phyloP scores from a whole-genome alignment of 2,888 invertebrate genomes.

The Xestia xanthographa region DNA sequence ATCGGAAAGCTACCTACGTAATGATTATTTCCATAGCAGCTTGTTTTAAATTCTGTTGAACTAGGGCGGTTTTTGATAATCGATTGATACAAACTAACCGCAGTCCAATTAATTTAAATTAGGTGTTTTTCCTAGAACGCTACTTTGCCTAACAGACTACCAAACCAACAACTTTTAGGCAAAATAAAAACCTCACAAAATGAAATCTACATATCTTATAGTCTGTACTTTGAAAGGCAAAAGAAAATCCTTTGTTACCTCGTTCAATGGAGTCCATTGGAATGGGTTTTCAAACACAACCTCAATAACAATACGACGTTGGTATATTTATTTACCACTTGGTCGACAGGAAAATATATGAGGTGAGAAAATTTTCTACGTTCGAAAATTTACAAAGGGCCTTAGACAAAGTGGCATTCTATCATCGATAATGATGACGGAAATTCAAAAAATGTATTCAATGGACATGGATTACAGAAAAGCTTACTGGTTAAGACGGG shows the following conservation, averaged over 20 bases:
- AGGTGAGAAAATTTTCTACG: background rate
- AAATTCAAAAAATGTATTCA: background rate
- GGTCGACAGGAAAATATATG: constrained; percentile 1
- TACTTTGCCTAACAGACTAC: background rate
- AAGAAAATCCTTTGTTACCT: constrained; percentile 19
- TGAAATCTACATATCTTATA: background rate
- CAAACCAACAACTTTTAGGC: background rate
- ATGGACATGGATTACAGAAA: background rate
- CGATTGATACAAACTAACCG: background rate
- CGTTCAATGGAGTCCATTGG: constrained; percentile 4
- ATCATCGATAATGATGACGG: background rate
- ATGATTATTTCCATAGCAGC: background rate
- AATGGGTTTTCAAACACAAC: constrained; percentile 16
- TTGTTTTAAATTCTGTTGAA: background rate
- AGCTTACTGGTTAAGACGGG: background rate
- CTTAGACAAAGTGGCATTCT: background rate
- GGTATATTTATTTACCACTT: background rate
- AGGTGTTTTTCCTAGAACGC: background rate
- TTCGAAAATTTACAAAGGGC: background rate
- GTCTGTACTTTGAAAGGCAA: constrained; percentile 3
- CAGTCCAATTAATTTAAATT: background rate
- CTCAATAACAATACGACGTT: constrained; percentile 15
- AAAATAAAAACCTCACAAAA: constrained; percentile 12
- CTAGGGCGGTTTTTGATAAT: background rate
- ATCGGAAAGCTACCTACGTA: background rate